These are phyloP conservation scores for Leuciscus waleckii DNA, from an alignment of 2,797 vertebrate species.

Conservation along the genomic window DNA sequence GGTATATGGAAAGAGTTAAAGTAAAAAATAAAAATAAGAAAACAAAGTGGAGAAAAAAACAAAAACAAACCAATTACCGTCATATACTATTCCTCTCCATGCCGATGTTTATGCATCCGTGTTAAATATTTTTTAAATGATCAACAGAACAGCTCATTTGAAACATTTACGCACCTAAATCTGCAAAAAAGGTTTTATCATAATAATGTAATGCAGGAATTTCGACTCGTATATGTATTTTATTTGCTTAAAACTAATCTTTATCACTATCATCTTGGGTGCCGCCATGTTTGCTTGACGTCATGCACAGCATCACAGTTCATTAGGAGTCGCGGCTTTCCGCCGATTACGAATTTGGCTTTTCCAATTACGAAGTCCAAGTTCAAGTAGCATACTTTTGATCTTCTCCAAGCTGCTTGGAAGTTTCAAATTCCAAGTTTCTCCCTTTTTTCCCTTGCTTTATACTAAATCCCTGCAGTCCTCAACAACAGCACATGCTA, in stretches of 20 bases:
- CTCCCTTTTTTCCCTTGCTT: not conserved
- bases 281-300: not conserved
- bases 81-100: not conserved
- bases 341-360: too few species aligned
- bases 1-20: not conserved
- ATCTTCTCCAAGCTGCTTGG: not conserved
- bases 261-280: not conserved
- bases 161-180: not conserved
- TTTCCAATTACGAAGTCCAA: not conserved
- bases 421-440: too few species aligned
- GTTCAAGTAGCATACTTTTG: not conserved
- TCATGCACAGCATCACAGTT: not conserved
- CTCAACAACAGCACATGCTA: slow-evolving; percentile 19
- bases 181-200: not conserved
- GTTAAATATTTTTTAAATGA: not conserved
- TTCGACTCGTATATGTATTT: not conserved
- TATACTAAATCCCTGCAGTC: not conserved
- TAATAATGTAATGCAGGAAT: not conserved
- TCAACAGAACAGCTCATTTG: not conserved
- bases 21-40: too few species aligned
- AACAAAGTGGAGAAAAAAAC: not conserved
- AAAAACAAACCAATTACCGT: not conserved
- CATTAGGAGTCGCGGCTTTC: not conserved
- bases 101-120: not conserved
- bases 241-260: not conserved